Evolutionary conservation across 2,113 vertebrate genomes (phyloP).

Genomic region (Felis catus): DNA sequence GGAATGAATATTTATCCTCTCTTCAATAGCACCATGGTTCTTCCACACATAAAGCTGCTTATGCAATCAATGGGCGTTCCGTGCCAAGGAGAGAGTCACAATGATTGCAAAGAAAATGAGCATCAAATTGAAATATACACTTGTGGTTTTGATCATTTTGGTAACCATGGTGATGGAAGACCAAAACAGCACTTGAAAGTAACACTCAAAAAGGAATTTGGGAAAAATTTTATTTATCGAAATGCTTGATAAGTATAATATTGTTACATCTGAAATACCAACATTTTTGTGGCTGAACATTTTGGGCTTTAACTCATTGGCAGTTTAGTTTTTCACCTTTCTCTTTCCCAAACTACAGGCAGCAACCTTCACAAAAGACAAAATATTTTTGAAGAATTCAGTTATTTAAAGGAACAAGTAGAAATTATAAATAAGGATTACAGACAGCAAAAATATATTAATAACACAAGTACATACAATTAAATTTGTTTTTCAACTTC

Average conservation of each 20-base stretch:
- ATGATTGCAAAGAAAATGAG: constrained; percentile 37
- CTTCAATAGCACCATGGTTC: not conserved
- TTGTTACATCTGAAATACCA: not conserved
- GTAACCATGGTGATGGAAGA: constrained; percentile 48
- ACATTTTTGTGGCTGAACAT: not conserved
- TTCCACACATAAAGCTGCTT: not conserved
- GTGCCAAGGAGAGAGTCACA: not conserved
- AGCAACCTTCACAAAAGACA: not conserved
- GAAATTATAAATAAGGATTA: constrained; percentile 12
- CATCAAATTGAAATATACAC: constrained; percentile 26
- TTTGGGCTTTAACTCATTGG: not conserved
- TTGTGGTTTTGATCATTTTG: constrained; percentile 35
- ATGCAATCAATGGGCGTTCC: not conserved
- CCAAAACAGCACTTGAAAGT: not conserved
- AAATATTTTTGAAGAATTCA: not conserved
- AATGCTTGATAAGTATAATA: not conserved
- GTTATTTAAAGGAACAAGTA: not conserved
- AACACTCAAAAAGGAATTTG: not conserved
- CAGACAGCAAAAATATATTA: not conserved
- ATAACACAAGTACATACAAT: not conserved
- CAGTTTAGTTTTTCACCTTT: not conserved
- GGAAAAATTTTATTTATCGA: constrained; percentile 21
- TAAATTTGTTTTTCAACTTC: not conserved
- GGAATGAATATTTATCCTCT: not conserved
- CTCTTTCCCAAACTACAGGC: not conserved